Base-by-base conservation (phyloP, 2,797 vertebrate species). In the Avahi laniger region DNA sequence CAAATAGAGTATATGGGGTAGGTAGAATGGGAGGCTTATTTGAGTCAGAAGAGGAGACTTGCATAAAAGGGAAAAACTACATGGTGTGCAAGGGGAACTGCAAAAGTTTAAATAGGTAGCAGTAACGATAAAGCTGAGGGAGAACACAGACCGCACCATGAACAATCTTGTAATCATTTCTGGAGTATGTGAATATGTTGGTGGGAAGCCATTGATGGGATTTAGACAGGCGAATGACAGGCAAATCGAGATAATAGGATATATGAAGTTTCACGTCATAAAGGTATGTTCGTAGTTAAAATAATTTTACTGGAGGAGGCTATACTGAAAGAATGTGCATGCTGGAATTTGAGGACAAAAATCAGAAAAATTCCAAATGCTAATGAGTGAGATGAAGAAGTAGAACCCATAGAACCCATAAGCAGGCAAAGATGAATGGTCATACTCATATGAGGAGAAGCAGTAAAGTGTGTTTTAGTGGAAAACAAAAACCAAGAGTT, bases 41-140 rank as follows among this genome's bases (percentile, higher is more conserved):
- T 10, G 24, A 69, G 33, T 12, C 20, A 90, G 20, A 73, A 67
- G 54, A 52, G 35, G 33, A 10, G 63, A 28, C 30, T 76, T 89
- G 46, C 2, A 50, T n/a, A 65, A 46, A 30, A 33, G 8, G 22
- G 46, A 63, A 28, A 73, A 8, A 4, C 57, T 41, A 13, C 7
- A 7, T 7, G 14, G 3, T 30, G 0, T n/a, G 14, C 30, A 33
- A 22, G 4, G 3, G 35, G 1, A 75, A 48, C 0, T 22, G 28
- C n/a, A 76, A 38, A 84, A 48, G 11, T 33, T 0, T 38, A 82
- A 28, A 46, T 35, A 61, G 65, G 41, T 69, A 59, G 13, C 8
- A 15, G 3, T 20, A 91, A 92, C 59, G 41, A 28, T 28, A 7
- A 18, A 59, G 7, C 18, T 59, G 48, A 63, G 46, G 54, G 3